These are phyloP conservation scores for Tetrao urogallus DNA, from an alignment of 2,113 vertebrate genomes.

Conservation along the genomic window DNA sequence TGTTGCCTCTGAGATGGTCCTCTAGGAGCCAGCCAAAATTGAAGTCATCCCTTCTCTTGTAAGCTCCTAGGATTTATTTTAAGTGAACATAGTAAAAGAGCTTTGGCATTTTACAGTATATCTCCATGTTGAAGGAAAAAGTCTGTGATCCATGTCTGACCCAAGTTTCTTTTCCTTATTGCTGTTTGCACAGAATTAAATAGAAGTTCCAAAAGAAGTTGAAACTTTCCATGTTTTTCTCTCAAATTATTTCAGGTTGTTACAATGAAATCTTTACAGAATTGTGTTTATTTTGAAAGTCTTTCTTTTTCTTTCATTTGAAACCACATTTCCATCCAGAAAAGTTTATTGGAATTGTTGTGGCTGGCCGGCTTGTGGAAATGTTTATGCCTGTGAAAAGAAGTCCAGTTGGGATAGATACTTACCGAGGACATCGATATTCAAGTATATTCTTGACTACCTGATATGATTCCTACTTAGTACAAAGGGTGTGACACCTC, in stretches of 20 bases:
- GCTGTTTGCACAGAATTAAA: background rate
- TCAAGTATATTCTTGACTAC: background rate
- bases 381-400: background rate
- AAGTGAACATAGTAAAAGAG: background rate
- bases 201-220: background rate
- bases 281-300: background rate
- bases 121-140: background rate
- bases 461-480: background rate
- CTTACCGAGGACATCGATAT: background rate
- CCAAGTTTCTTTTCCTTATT: background rate
- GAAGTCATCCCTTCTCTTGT: background rate
- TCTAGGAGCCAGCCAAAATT: background rate
- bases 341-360: background rate
- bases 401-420: background rate
- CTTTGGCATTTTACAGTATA: background rate
- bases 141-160: background rate
- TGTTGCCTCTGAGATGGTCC: fast-evolving
- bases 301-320: background rate
- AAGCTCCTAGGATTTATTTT: background rate
- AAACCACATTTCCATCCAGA: fast-evolving
- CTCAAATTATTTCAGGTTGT: background rate
- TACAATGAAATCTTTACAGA: fast-evolving
- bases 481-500: background rate
- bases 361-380: background rate
- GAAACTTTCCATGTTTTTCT: background rate